Evolutionary conservation across 2,888 invertebrate species (phyloP), one percentile per base, ranked within the genome.

Genomic region (Labia minor): DNA sequence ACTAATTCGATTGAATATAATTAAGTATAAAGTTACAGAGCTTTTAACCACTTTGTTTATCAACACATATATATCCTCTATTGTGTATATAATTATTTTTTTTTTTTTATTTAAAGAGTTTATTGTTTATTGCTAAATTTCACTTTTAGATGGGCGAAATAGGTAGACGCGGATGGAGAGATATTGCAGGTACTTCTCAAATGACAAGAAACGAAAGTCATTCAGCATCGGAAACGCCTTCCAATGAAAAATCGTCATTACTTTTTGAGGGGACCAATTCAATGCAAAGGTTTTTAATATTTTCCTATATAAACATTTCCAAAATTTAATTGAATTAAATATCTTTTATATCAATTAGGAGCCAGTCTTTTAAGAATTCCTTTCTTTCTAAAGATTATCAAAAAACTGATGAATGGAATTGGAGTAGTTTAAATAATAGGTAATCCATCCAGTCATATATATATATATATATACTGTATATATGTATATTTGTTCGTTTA

Each of bases 121-220:
- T n/a, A n/a, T n/a, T n/a, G n/a, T n/a, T n/a, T n/a, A n/a, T n/a
- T n/a, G n/a, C n/a, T n/a, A n/a, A n/a, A n/a, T n/a, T n/a, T n/a
- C n/a, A n/a, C n/a, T 70, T 70, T 49, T 69, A 87, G 87, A 84
- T 88, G 71, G 81, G 85, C 16, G 87, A 88, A 73, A 78, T 88
- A 67, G 83, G 87, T 21, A 82, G 85, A 74, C 82, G 83, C 73
- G 86, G 87, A 21, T 87, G 87, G 86, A 81, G 79, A 70, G 83
- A 83, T 70, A 78, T 84, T 66, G 77, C 81, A 11, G 83, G 84
- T n/a, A 81, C 78, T 16, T 49, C 49, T 14, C 49, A 49, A 49
- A 49, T 49, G 49, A 49, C 49, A 16, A 11, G 49, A 49, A n/a
- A 4, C n/a, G 49, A 49, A 49, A n/a, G 0, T 69, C 14, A 49